These are phyloP conservation scores for Drosophila chauvacae DNA, from an alignment of 1,140 invertebrate genomes.

Conservation along the genomic window DNA sequence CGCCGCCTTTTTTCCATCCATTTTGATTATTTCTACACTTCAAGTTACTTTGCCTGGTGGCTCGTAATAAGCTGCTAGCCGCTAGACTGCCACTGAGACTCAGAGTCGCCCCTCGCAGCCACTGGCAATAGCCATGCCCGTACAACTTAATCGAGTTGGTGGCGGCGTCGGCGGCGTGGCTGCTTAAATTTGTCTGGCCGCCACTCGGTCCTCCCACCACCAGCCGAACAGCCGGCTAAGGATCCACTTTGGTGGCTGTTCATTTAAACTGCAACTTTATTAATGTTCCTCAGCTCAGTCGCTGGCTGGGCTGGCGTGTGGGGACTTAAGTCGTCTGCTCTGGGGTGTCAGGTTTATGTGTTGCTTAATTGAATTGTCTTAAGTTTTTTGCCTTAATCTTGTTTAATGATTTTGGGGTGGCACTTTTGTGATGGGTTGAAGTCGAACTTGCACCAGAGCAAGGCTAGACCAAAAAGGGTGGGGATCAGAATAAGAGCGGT, in stretches of 20 bases:
- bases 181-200: conserved; percentile 73
- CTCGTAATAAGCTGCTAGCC: conserved; percentile 77
- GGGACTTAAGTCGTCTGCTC: conserved; percentile 33
- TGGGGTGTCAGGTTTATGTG: conserved; percentile 72
- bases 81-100: conserved; percentile 53
- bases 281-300: conserved; percentile 44
- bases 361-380: conserved; percentile 75
- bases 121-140: conserved; percentile 39
- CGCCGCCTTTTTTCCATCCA: neutral
- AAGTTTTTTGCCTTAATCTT: conserved; percentile 50
- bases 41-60: conserved; percentile 72
- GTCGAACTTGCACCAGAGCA: neutral
- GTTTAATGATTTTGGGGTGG: conserved; percentile 34
- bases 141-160: conserved; percentile 73
- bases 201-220: conserved; percentile 28
- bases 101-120: conserved; percentile 10
- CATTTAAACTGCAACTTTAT: conserved; percentile 78
- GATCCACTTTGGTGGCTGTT: conserved; percentile 53
- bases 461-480: neutral
- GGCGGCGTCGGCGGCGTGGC: conserved; percentile 35
- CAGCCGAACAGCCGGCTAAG: conserved; percentile 14
- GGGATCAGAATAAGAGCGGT: too few relatives aligned
- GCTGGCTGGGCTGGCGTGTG: neutral
- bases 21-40: conserved; percentile 42
- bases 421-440: neutral